phyloP scores from a whole-genome alignment of 2,113 vertebrate species.

The Acanthisitta chloris region DNA sequence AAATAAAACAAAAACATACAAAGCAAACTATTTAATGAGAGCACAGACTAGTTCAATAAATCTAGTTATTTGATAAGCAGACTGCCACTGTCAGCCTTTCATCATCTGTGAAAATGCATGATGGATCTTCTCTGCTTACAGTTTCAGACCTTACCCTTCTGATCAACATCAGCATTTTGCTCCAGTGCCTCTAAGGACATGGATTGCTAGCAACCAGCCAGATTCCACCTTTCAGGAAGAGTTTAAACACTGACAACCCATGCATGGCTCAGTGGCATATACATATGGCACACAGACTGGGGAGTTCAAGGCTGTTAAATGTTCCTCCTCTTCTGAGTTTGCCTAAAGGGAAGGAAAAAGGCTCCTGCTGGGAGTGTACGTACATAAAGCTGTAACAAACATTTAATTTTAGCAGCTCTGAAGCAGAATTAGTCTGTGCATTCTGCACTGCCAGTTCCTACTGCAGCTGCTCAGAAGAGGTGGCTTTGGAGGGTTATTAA shows the following conservation, averaged over 20 bases:
- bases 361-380: neutral
- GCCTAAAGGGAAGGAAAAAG: neutral
- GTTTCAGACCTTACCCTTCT: constrained; percentile 12
- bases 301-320: neutral
- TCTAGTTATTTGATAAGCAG: constrained; percentile 63
- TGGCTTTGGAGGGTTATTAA: constrained; percentile 17
- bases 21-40: constrained; percentile 36
- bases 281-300: neutral
- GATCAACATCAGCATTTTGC: constrained; percentile 25
- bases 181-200: neutral
- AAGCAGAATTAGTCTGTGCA: neutral
- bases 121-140: constrained; percentile 1
- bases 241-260: neutral
- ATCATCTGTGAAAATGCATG: neutral
- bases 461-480: neutral
- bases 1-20: constrained; percentile 43
- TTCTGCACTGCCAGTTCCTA: neutral
- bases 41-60: constrained; percentile 39
- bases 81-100: constrained; percentile 6
- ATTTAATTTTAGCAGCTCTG: constrained; percentile 8
- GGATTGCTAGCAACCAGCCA: neutral
- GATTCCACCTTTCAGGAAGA: neutral
- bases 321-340: neutral
- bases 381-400: constrained; percentile 20
- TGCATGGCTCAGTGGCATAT: neutral